Evolutionary conservation across 2,797 vertebrate species (phyloP), one percentile per base, ranked within the genome.

Genomic region (Pempheris klunzingeri): DNA sequence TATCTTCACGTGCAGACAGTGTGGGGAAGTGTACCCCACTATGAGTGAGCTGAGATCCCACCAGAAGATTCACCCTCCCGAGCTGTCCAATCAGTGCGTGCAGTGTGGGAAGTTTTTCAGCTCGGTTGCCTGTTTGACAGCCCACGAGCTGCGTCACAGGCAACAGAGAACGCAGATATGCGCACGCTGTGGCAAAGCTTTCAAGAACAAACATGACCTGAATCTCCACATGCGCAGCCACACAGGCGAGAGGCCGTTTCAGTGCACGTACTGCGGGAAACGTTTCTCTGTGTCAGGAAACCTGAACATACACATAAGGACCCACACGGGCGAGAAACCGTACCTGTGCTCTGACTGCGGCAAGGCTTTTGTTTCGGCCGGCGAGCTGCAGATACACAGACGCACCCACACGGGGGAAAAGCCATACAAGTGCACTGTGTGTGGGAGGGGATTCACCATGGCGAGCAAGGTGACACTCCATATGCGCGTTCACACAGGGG

Each of bases 341-440:
- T 90, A 90, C 24, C 67, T 87, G 39, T 92, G 85, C 80, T 70
- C 82, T 0, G 82, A 90, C 78, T 91, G 87, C 2, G 87, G 88
- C 14, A 90, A 91, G 55, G 79, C 75, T 9, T 92, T 87, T 22
- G 36, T 84, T 15, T 90, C 87, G 0, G 88, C 87, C 0, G 87
- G 91, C 0, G 89, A 90, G 55, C 83, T 92, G 78, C 87, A 89
- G 81, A 88, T 91, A 68, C 91, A 92, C 77, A 77, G 80, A n/a
- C 87, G 88, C 46, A 89, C 74, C 7, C 89, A 90, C 71, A 90
- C 88, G 0, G 90, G 89, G 22, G 90, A 92, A 30, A 91, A 64
- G 67, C 90, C 88, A 0, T 85, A 92, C 84, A 86, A 85, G 60
- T 91, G 90, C 55, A 66, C 39, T 0, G 70, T 88, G 2, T 91